Evolutionary conservation across 2,888 invertebrate species (phyloP), one percentile per base, ranked within the genome.

Genomic region (Nomada ferruginata): DNA sequence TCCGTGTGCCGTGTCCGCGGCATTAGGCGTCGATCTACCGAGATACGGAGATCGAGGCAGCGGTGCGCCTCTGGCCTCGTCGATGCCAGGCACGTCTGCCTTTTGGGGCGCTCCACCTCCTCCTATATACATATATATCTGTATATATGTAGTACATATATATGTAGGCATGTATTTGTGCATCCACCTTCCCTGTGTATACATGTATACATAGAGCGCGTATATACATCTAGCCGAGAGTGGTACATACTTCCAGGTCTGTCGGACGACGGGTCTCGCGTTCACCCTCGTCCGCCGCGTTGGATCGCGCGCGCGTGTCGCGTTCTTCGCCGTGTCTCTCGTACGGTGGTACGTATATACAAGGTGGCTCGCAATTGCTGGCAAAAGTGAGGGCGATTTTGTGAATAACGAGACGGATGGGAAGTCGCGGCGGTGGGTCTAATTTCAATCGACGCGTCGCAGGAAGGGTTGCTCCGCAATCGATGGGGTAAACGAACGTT

Each of bases 61-160:
- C 84, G 84, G 87, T 82, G 87, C 85, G 87, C 85, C 87, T 84
- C 89, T 88, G 85, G 88, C 86, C 87, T 89, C 90, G 90, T 90
- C 91, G 92, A 92, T 92, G 92, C 93, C 90, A 90, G 87, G 93
- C 92, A 92, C 92, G 93, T 92, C 91, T 89, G 92, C 92, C 91
- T 91, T 92, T 93, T 91, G 92, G 92, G 92, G 90, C 92, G 89
- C 90, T 85, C 85, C 73, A 59, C 69, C 29, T 26, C 26, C 42
- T 23, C 20, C 10, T 65, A 70, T 72, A 26, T 76, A 63, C 55
- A 60, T 44, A 66, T 60, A 3, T 68, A 52, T n/a, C 2, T 29
- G 61, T 64, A 29, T 29, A 44, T 55, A 29, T 64, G 23, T 53
- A 78, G 26, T 26, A 26, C 61, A 70, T 72, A 23, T 76, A 60